A percentile compares a stretch with the other conserved stretches of the same genome.
These are phyloP conservation scores for Hydractinia symbiolongicarpus DNA, from an alignment of 30 jellyfish, hydroid and myxozoan species.

Conservation along the genomic window DNA sequence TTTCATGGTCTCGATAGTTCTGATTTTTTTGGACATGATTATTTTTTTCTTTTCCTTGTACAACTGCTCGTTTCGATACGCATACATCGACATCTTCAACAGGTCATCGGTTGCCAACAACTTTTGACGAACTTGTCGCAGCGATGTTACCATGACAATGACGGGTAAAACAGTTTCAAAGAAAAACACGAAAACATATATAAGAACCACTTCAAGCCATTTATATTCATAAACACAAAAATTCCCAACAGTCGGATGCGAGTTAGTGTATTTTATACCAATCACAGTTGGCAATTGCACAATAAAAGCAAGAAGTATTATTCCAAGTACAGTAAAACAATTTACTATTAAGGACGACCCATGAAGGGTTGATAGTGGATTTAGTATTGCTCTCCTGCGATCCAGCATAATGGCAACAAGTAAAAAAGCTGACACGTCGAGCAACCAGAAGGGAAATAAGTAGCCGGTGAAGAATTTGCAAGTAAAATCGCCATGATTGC, in stretches of 20 bases:
- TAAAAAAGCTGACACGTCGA: slow-evolving; percentile 43
- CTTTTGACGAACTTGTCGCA: background rate
- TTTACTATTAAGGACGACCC: slow-evolving; percentile 14
- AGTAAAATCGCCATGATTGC: slow-evolving; percentile 29
- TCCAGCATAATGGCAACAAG: slow-evolving; percentile 53
- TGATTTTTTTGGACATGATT: background rate
- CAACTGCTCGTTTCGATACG: background rate
- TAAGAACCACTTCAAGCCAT: background rate
- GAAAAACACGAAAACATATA: slow-evolving; percentile 36
- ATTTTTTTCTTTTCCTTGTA: background rate
- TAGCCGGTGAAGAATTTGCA: slow-evolving; percentile 58
- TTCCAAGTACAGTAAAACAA: background rate
- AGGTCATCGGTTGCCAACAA: background rate
- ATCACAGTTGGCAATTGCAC: slow-evolving; percentile 49
- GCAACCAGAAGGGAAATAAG: slow-evolving; percentile 52
- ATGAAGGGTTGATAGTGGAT: slow-evolving; percentile 37
- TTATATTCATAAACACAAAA: slow-evolving; percentile 28
- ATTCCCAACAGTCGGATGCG: slow-evolving; percentile 39
- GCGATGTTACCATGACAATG: background rate
- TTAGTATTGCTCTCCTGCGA: slow-evolving; percentile 40
- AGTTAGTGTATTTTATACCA: slow-evolving; percentile 28
- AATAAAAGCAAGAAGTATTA: slow-evolving; percentile 29
- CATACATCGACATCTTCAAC: background rate
- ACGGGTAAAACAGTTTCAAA: slow-evolving; percentile 44
- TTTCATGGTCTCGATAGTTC: slow-evolving; percentile 43